These are phyloP conservation scores for Clostera curtula DNA, from an alignment of 2,888 invertebrate genomes.

Conservation along the genomic window DNA sequence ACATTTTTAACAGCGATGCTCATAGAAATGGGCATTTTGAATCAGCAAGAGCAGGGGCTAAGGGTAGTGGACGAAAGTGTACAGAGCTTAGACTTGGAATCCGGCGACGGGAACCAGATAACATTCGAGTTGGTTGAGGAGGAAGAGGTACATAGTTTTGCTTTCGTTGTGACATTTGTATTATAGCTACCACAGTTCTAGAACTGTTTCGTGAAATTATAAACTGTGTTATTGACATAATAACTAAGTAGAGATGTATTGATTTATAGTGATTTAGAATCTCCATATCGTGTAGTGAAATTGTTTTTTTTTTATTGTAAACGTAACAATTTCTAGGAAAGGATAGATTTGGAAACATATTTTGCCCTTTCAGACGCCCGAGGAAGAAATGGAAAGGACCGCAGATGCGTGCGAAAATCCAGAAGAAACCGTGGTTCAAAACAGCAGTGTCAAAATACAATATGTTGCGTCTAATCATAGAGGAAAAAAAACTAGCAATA, in stretches of 20 bases:
- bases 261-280: no score
- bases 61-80: slow-evolving; percentile 25
- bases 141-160: no score
- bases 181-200: no score
- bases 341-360: no score
- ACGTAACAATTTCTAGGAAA: no score
- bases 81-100: slow-evolving; percentile 38
- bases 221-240: no score
- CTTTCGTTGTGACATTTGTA: no score
- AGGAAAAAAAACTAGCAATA: no score
- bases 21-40: slow-evolving; percentile 42
- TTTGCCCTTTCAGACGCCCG: no score
- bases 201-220: no score
- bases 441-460: neutral
- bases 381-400: slow-evolving; percentile 4
- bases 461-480: neutral
- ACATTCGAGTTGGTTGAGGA: slow-evolving; percentile 43
- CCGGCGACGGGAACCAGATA: slow-evolving; percentile 34
- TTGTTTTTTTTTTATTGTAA: no score
- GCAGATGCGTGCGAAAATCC: neutral
- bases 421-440: slow-evolving; percentile 2
- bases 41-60: slow-evolving; percentile 23
- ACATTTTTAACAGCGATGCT: slow-evolving; percentile 41
- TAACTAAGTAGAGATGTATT: no score
- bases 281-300: slow-evolving; percentile 7